Evolutionary conservation across 2,888 invertebrate species (phyloP).

Genomic region (Molanna angustata): DNA sequence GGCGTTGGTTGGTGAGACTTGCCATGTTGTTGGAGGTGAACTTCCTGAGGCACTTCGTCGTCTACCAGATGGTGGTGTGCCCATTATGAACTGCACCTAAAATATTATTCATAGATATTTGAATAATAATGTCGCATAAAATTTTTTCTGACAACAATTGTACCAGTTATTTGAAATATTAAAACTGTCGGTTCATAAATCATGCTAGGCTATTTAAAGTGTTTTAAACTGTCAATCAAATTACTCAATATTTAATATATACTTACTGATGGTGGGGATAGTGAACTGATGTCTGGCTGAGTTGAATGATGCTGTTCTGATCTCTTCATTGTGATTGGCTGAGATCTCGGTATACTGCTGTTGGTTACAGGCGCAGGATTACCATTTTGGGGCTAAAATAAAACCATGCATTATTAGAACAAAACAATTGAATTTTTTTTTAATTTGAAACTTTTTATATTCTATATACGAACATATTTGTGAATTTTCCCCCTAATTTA

Average conservation of each 20-base stretch:
- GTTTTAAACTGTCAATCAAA: not conserved
- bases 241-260: too few relatives aligned
- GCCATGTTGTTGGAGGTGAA: slow-evolving; percentile 77
- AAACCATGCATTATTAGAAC: not conserved
- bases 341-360: slow-evolving; percentile 70
- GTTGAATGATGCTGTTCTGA: slow-evolving; percentile 68
- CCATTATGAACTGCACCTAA: slow-evolving; percentile 79
- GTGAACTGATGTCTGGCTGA: slow-evolving; percentile 81
- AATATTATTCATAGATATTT: too few relatives aligned
- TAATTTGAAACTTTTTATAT: too few relatives aligned
- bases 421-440: too few relatives aligned
- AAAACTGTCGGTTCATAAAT: too few relatives aligned
- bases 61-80: slow-evolving; percentile 75
- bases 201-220: not conserved
- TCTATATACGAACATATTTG: too few relatives aligned
- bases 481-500: too few relatives aligned
- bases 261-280: slow-evolving; percentile 86
- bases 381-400: slow-evolving; percentile 21
- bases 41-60: slow-evolving; percentile 66
- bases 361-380: slow-evolving; percentile 9
- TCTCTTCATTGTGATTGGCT: slow-evolving; percentile 81
- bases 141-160: too few relatives aligned
- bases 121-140: too few relatives aligned
- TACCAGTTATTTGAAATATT: too few relatives aligned
- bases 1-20: slow-evolving; percentile 76